phyloP scores from a whole-genome alignment of 2,113 vertebrate genomes.

The Turdus rufiventris region DNA sequence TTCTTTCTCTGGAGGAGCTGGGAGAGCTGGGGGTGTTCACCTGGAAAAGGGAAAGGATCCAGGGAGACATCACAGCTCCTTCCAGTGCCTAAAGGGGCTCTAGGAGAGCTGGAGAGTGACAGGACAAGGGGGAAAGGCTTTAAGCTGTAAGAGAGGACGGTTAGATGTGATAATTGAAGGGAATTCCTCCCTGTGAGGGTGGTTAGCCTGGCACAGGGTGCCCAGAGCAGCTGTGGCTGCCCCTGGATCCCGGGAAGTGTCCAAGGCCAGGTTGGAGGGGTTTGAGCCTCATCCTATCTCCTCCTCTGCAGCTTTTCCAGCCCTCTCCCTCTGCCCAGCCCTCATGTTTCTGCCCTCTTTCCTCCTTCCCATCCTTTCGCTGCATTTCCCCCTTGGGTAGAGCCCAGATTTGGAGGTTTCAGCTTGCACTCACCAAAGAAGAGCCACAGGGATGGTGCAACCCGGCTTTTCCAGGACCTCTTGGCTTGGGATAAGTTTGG shows the following conservation, averaged over 20 bases:
- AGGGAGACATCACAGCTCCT: rapidly evolving
- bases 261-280: rapidly evolving
- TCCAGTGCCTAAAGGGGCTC: not conserved
- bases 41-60: not conserved
- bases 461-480: not conserved
- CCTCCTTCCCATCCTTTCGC: not conserved
- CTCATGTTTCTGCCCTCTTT: not conserved
- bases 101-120: not conserved
- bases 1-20: not conserved
- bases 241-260: not conserved
- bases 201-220: rapidly evolving
- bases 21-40: not conserved
- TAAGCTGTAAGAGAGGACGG: not conserved
- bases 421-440: not conserved
- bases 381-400: not conserved
- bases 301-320: not conserved
- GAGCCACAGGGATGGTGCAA: not conserved
- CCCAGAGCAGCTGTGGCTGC: not conserved
- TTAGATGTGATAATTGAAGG: not conserved
- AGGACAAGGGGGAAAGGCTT: not conserved
- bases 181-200: rapidly evolving
- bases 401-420: not conserved
- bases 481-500: not conserved
- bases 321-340: not conserved
- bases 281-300: not conserved